Evolutionary conservation across 1,140 invertebrate species (phyloP), one percentile per base, ranked within the genome.

Genomic region (Radopholus similis): DNA sequence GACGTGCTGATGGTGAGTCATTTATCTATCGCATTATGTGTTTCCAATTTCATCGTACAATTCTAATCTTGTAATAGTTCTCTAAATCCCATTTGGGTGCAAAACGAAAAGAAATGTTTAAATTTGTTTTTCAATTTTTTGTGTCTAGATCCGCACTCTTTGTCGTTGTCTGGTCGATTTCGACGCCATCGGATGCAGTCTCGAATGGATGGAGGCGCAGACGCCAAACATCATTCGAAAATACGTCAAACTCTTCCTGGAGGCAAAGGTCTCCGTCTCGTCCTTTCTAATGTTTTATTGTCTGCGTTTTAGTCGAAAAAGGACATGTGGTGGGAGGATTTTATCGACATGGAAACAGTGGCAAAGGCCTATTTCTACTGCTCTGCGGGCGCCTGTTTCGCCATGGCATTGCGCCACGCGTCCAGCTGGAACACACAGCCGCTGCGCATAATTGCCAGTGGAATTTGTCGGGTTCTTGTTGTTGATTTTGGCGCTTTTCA

Each of bases 1-100:
- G 70, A 72, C 28, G 32, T 73, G 30, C 51, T 72, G 3, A 72
- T 72, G 70, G n/a, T n/a, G n/a, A n/a, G n/a, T n/a, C n/a, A n/a
- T n/a, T n/a, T n/a, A n/a, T n/a, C n/a, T n/a, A n/a, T n/a, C n/a
- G n/a, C n/a, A n/a, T n/a, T n/a, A n/a, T n/a, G n/a, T n/a, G n/a
- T n/a, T n/a, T n/a, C n/a, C n/a, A n/a, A n/a, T n/a, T n/a, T n/a
- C n/a, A n/a, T n/a, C n/a, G n/a, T n/a, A n/a, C n/a, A n/a, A n/a
- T n/a, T n/a, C n/a, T n/a, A n/a, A n/a, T n/a, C n/a, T n/a, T n/a
- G n/a, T n/a, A n/a, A n/a, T n/a, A n/a, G n/a, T n/a, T n/a, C n/a
- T n/a, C n/a, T n/a, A n/a, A n/a, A n/a, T n/a, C n/a, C n/a, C n/a
- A n/a, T n/a, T n/a, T n/a, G n/a, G n/a, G n/a, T n/a, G n/a, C n/a